Base-by-base conservation (phyloP, 2,888 invertebrate species). In the Coremacera marginata region DNA sequence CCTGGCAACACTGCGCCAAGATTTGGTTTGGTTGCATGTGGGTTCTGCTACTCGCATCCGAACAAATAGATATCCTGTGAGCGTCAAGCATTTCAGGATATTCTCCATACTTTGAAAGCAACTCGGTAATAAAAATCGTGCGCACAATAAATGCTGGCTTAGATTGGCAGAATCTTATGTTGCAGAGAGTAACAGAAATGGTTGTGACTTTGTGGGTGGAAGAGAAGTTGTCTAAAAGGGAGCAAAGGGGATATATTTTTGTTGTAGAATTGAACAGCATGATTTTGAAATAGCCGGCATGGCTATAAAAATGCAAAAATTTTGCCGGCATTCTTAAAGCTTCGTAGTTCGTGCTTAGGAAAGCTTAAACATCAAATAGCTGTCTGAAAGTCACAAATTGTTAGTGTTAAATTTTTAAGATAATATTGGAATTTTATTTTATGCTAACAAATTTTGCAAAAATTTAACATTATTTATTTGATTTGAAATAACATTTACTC, bases 1-100 rank as follows among this genome's bases (percentile, higher is more conserved):
- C 82, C 83, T 84, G 81, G 82, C 82, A 73, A 67, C 71, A 70
- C 63, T 63, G n/a, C 31, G 16, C 34, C 22, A 63, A 44, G 67
- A 49, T 34, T 67, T 67, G 37, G 25, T 27, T 22, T 60, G 3
- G 11, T 60, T 22, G 22, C 55, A 55, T 55, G 19, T 55, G 55
- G 14, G 60, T 27, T 14, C 60, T 27, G 60, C 44, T 44, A 11
- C 44, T 44, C 14, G 11, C 44, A 44, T 44, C 11, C 14, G 44
- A 44, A 44, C 44, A 7, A 44, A 11, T 44, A 44, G 44, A 44
- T 44, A 44, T 44, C 44, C 44, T 44, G 11, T 11, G 44, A 44
- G 44, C 44, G 44, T 44, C 44, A 44, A 44, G 44, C 44, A 44
- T 44, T 44, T 44, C 44, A 44, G 44, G 44, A 44, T 44, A 44